A percentile compares a stretch with the other conserved stretches of the same genome.
Conservation (phyloP, 2,888 invertebrate genomes). For the Bruchidius siliquastri region DNA sequence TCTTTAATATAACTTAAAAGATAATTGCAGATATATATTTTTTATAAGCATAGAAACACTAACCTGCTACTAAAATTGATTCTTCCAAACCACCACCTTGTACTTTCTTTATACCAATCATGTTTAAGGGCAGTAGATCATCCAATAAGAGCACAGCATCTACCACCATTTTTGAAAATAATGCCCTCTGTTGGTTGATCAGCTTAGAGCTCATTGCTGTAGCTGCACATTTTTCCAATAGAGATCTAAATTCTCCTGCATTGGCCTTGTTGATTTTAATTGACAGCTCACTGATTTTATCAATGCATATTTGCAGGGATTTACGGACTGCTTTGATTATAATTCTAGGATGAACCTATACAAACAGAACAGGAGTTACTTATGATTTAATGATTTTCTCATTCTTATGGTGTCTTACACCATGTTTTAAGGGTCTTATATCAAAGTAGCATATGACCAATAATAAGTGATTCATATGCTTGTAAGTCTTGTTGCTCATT, state of each 20-base stretch:
- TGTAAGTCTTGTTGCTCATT: too few species aligned
- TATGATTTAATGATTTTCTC: too few species aligned
- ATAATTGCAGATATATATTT: too few species aligned
- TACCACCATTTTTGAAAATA: conserved; percentile 96
- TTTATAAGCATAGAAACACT: not conserved
- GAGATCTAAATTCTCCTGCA: conserved; percentile 56
- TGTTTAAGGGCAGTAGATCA: conserved; percentile 86
- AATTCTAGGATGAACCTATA: conserved; percentile 72
- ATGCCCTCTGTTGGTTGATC: conserved; percentile 91
- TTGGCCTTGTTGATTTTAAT: conserved; percentile 69
- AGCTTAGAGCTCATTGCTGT: conserved; percentile 97
- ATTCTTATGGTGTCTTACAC: too few species aligned
- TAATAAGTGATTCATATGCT: too few species aligned
- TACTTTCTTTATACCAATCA: conserved; percentile 97
- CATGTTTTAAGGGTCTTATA: too few species aligned
- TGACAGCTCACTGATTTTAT: conserved; percentile 77
- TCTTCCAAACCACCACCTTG: conserved; percentile 77
- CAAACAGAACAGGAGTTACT: too few species aligned
- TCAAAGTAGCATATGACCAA: too few species aligned
- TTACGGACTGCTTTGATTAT: conserved; percentile 86
- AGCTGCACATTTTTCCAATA: conserved; percentile 85
- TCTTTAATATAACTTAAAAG: too few species aligned
- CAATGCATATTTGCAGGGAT: conserved; percentile 75
- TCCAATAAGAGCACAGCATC: conserved; percentile 92
- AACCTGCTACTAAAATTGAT: conserved; percentile 75